Evolutionary conservation across 1,140 invertebrate species (phyloP).

Genomic region (Caenorhabditis elegans): DNA sequence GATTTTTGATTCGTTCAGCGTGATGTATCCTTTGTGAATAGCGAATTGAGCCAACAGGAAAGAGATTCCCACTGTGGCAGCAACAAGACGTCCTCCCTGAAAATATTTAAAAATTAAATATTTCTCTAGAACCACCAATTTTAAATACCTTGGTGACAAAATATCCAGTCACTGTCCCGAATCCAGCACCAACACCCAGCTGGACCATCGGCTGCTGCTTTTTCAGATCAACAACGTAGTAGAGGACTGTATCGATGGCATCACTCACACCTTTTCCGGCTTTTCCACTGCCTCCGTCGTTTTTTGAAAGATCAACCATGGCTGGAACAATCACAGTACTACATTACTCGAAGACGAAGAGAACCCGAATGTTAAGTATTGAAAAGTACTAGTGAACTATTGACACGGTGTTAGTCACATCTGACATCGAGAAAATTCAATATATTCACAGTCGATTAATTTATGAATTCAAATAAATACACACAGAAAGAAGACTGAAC

Average conservation of each 20-base stretch:
- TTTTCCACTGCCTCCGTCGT: neutral
- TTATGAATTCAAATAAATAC: constrained; percentile 26
- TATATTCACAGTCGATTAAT: neutral
- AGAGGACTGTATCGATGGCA: neutral
- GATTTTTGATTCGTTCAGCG: constrained; percentile 10
- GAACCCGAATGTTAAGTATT: too few species aligned
- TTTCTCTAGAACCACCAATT: neutral
- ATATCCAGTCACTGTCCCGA: constrained; percentile 1
- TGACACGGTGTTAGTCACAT: neutral
- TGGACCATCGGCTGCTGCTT: neutral
- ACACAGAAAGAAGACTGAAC: neutral
- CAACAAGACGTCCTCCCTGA: neutral
- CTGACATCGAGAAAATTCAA: neutral
- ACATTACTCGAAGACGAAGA: too few species aligned
- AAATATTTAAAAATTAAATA: neutral
- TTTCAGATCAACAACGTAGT: neutral
- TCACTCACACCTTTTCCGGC: neutral
- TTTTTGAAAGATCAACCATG: neutral
- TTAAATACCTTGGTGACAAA: neutral
- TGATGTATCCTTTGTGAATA: constrained; percentile 21
- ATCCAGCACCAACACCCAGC: neutral
- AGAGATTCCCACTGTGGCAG: neutral
- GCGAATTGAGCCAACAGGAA: neutral
- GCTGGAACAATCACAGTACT: too few species aligned
- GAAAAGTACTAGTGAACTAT: too few species aligned